phyloP scores from a whole-genome alignment of 1,140 invertebrate genomes.

The Manduca sexta region DNA sequence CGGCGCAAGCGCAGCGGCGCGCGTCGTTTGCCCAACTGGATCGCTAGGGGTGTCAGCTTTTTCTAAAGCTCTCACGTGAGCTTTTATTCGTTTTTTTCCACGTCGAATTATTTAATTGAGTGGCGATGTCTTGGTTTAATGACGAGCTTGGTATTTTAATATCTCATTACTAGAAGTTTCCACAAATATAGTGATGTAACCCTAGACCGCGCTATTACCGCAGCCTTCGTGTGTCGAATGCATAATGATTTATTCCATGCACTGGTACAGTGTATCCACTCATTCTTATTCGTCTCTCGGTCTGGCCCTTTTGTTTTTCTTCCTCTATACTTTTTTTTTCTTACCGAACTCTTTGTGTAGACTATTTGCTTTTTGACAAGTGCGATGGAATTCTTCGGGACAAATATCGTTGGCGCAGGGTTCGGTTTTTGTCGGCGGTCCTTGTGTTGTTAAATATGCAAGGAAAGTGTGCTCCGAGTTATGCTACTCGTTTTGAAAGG shows the following conservation, averaged over 20 bases:
- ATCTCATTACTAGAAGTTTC: slow-evolving; percentile 17
- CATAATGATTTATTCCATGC: slow-evolving; percentile 40
- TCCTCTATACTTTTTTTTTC: slow-evolving; percentile 35
- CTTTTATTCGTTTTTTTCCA: slow-evolving; percentile 41
- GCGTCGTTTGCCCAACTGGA: slow-evolving; percentile 59
- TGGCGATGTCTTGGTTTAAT: slow-evolving; percentile 28
- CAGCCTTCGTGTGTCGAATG: slow-evolving; percentile 38
- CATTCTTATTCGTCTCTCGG: slow-evolving; percentile 49
- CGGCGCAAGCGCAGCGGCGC: slow-evolving; percentile 58
- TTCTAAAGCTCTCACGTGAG: slow-evolving; percentile 49
- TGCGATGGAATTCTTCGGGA: slow-evolving; percentile 46
- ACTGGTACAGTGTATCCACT: slow-evolving; percentile 11
- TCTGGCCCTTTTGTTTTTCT: slow-evolving; percentile 49
- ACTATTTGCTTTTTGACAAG: slow-evolving; percentile 64
- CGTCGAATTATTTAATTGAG: slow-evolving; percentile 41
- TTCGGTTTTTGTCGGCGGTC: slow-evolving; percentile 34
- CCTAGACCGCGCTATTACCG: slow-evolving; percentile 14
- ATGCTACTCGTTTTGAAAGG: slow-evolving; percentile 26
- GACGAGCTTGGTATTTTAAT: slow-evolving; percentile 27
- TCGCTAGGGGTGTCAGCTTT: slow-evolving; percentile 60
- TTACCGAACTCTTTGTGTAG: slow-evolving; percentile 38
- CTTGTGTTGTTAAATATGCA: slow-evolving; percentile 17
- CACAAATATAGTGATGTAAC: slow-evolving; percentile 16
- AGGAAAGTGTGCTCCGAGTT: neutral
- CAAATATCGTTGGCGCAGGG: slow-evolving; percentile 51